phyloP scores from a whole-genome alignment of 2,888 invertebrate species.

The Tenodera sinensis region DNA sequence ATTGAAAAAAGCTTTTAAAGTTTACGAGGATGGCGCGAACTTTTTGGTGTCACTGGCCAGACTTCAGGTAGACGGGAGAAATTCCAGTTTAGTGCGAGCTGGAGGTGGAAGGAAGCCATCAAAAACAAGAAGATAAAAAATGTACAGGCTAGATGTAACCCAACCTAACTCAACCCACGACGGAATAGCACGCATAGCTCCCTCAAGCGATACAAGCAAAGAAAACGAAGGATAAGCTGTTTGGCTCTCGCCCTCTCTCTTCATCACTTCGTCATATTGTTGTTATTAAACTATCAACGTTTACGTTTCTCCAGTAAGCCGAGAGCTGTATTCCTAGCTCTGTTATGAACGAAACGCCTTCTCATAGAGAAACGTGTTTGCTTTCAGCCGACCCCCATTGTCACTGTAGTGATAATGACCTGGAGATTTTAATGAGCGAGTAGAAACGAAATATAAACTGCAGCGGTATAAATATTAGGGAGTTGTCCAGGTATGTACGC shows the following conservation, averaged over 20 bases:
- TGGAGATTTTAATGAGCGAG: background rate
- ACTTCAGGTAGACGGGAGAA: background rate
- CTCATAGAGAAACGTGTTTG: too few relatives aligned
- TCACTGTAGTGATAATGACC: background rate
- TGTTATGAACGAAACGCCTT: too few relatives aligned
- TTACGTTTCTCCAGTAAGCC: background rate
- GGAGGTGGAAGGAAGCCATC: background rate
- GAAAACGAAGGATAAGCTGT: background rate
- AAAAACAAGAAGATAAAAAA: background rate
- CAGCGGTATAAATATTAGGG: background rate
- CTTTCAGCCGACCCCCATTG: background rate
- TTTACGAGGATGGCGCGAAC: background rate
- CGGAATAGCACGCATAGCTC: constrained; percentile 26
- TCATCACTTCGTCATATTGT: background rate
- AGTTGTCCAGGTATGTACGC: too few relatives aligned
- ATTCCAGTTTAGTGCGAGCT: background rate
- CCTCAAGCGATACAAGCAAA: constrained; percentile 19
- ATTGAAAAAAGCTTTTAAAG: too few relatives aligned
- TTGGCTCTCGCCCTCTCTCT: background rate
- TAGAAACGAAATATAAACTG: background rate
- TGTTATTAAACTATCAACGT: background rate
- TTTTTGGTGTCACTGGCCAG: background rate
- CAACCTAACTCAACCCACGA: constrained; percentile 21
- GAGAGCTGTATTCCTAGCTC: background rate
- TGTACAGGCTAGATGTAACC: background rate